phyloP scores from a whole-genome alignment of 2,797 vertebrate genomes.

The Scleropages formosus region DNA sequence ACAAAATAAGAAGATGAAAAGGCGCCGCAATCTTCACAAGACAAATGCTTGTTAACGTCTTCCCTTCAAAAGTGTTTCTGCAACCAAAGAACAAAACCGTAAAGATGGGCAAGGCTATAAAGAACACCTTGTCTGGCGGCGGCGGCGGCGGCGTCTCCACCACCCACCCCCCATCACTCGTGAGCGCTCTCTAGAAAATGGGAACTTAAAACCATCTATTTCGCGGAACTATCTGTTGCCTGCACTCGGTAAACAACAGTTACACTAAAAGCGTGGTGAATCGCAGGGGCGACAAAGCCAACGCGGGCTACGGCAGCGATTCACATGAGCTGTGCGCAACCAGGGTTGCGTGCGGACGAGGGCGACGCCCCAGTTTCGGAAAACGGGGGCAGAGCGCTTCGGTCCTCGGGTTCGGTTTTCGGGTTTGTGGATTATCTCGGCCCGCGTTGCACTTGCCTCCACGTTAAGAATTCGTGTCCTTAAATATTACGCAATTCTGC shows the following conservation, averaged over 20 bases:
- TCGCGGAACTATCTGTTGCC: constrained; percentile 74
- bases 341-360: too few relatives aligned
- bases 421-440: too few relatives aligned
- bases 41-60: constrained; percentile 32
- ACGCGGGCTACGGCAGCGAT: constrained; percentile 67
- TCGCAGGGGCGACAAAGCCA: constrained; percentile 48
- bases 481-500: too few relatives aligned
- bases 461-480: too few relatives aligned
- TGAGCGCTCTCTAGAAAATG: constrained; percentile 66
- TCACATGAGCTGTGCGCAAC: constrained; percentile 49
- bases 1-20: not conserved
- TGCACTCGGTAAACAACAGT: constrained; percentile 63
- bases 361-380: too few relatives aligned
- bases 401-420: too few relatives aligned
- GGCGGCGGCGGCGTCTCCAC: too few relatives aligned
- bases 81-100: constrained; percentile 4
- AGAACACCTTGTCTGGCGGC: not conserved
- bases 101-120: constrained; percentile 4
- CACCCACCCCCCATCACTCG: constrained; percentile 35
- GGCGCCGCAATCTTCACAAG: constrained; percentile 13
- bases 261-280: constrained; percentile 58
- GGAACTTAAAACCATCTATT: constrained; percentile 66
- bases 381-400: too few relatives aligned
- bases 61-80: constrained; percentile 40
- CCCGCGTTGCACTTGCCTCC: too few relatives aligned